These are phyloP conservation scores for Sardina pilchardus DNA, from an alignment of 2,113 vertebrate species.

Conservation along the genomic window DNA sequence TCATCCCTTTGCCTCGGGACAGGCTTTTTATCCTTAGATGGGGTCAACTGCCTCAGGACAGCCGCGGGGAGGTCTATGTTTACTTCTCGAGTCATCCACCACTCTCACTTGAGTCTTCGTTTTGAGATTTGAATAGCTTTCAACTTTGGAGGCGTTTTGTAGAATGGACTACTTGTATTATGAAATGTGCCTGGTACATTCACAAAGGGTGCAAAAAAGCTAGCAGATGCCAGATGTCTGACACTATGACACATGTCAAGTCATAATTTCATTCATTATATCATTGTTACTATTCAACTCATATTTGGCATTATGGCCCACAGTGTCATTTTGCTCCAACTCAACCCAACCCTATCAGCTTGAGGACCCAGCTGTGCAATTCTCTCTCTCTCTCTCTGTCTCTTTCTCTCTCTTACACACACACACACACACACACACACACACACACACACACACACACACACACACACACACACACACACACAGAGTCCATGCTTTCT, in stretches of 20 bases:
- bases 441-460: not conserved
- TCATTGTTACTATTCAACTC: not conserved
- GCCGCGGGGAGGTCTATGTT: not conserved
- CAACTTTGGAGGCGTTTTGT: no score
- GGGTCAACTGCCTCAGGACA: not conserved
- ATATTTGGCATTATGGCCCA: not conserved
- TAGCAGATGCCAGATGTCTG: not conserved
- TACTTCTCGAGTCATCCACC: not conserved
- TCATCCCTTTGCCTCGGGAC: not conserved
- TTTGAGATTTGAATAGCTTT: not conserved
- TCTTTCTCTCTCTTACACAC: constrained; percentile 15
- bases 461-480: constrained; percentile 39
- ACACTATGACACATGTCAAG: not conserved
- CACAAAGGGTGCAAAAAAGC: not conserved
- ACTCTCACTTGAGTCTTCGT: not conserved
- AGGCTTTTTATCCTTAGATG: not conserved
- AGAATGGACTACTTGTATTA: not conserved
- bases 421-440: constrained; percentile 28
- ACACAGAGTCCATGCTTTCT: constrained; percentile 45
- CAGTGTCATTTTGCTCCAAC: constrained; percentile 19
- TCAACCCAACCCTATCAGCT: constrained; percentile 27
- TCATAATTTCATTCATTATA: not conserved
- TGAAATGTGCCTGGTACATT: not conserved
- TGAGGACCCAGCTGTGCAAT: constrained; percentile 46
- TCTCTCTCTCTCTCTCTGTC: not conserved